Evolutionary conservation across 2,113 vertebrate genomes (phyloP).

Genomic region (Myotis brandtii): DNA sequence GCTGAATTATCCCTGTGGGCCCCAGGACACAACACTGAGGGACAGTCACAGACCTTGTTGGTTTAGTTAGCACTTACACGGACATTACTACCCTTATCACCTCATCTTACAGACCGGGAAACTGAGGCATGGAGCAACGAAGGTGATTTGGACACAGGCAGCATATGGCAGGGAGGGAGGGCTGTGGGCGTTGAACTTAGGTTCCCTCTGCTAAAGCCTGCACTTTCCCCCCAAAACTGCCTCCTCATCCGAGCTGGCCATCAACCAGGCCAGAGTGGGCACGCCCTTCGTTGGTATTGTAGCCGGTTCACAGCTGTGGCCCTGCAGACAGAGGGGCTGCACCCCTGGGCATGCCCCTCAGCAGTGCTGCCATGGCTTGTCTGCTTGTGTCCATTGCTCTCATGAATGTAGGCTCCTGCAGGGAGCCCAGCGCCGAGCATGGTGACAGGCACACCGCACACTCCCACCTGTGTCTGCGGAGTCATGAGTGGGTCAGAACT

Average conservation of each 20-base stretch:
- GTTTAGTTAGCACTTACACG: background rate
- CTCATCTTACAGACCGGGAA: background rate
- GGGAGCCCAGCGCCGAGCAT: too few relatives aligned
- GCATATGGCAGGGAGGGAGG: background rate
- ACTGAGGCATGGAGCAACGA: background rate
- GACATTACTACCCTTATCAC: background rate
- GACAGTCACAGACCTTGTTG: background rate
- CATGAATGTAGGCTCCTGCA: fast-evolving
- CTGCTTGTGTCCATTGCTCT: background rate
- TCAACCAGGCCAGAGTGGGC: too few relatives aligned
- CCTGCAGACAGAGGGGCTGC: too few relatives aligned
- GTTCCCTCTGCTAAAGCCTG: background rate
- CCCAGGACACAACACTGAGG: background rate
- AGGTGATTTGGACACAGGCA: background rate
- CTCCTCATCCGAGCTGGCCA: too few relatives aligned
- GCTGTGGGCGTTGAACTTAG: background rate
- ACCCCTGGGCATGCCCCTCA: too few relatives aligned
- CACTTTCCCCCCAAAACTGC: too few relatives aligned
- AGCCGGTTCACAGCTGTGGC: fast-evolving
- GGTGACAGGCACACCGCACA: background rate
- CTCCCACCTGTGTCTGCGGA: background rate
- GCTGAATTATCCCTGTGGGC: background rate
- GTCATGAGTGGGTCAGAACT: background rate
- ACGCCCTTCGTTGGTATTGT: fast-evolving
- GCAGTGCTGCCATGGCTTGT: fast-evolving